A percentile compares a stretch with the other conserved stretches of the same genome.
These are phyloP conservation scores for Drosophila limbata DNA, from an alignment of 2,888 invertebrate genomes.

Conservation along the genomic window DNA sequence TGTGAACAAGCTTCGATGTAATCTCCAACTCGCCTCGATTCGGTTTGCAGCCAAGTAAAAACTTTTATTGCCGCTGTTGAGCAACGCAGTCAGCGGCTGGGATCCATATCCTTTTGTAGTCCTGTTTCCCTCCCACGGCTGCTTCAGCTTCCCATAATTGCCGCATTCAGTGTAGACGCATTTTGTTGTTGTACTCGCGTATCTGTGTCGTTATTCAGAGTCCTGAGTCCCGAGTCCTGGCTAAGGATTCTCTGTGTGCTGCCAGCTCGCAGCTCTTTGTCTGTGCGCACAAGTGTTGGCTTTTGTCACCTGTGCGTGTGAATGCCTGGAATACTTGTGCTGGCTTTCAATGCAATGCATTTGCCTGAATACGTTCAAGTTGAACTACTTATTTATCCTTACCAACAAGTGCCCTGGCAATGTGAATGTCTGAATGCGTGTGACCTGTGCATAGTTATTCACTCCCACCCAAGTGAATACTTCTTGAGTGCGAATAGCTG, in stretches of 20 bases:
- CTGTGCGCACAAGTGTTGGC: slow-evolving; percentile 37
- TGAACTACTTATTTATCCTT: slow-evolving; percentile 61
- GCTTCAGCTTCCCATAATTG: slow-evolving; percentile 44
- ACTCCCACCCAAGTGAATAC: slow-evolving; percentile 18
- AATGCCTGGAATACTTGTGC: slow-evolving; percentile 63
- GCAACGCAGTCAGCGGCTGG: slow-evolving; percentile 30
- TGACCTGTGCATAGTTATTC: slow-evolving; percentile 34
- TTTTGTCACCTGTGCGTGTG: slow-evolving; percentile 71
- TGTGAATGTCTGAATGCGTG: slow-evolving; percentile 18
- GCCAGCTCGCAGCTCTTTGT: slow-evolving; percentile 40
- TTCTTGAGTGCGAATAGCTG: slow-evolving; percentile 20
- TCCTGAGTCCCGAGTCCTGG: not conserved
- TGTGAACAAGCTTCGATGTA: slow-evolving; percentile 10
- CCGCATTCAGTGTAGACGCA: slow-evolving; percentile 57
- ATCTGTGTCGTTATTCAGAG: slow-evolving; percentile 18
- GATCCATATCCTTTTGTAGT: slow-evolving; percentile 30
- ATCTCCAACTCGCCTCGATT: slow-evolving; percentile 18
- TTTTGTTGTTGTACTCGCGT: slow-evolving; percentile 15
- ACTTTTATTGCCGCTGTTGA: slow-evolving; percentile 68
- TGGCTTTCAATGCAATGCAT: slow-evolving; percentile 62
- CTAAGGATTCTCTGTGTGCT: slow-evolving; percentile 11
- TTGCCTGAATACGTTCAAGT: slow-evolving; percentile 58
- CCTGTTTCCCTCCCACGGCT: not conserved
- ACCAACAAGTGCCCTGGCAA: slow-evolving; percentile 27
- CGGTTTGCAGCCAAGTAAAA: slow-evolving; percentile 19